A percentile compares a stretch with the other conserved stretches of the same genome.
Conservation (phyloP, 2,888 invertebrate genomes). For the Lasioglossum morio region DNA sequence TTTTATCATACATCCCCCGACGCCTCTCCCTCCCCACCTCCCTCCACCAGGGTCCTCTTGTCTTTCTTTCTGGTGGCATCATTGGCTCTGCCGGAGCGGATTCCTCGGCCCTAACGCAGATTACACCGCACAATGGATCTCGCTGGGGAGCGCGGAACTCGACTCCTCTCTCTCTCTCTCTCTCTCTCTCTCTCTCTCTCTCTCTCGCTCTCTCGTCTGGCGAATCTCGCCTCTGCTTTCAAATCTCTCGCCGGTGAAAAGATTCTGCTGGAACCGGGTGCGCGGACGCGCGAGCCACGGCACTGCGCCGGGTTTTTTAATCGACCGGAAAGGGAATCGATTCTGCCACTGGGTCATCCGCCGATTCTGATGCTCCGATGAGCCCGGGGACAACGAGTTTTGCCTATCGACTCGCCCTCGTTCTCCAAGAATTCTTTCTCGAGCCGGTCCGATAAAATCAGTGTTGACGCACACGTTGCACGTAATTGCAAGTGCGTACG, state of each 20-base stretch:
- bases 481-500: too few species aligned
- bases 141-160: not conserved
- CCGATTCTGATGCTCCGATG: not conserved
- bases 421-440: not conserved
- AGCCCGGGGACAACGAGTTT: not conserved
- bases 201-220: not conserved
- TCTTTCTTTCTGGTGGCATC: constrained; percentile 51
- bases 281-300: constrained; percentile 19
- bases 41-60: not conserved
- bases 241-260: not conserved
- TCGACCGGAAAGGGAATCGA: constrained; percentile 46
- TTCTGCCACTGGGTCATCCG: constrained; percentile 47
- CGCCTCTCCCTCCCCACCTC: not conserved
- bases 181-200: too few species aligned
- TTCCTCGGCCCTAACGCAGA: constrained; percentile 61
- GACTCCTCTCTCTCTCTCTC: not conserved
- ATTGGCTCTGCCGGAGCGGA: constrained; percentile 51
- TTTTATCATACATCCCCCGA: constrained; percentile 22
- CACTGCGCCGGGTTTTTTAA: constrained; percentile 45
- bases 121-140: constrained; percentile 62
- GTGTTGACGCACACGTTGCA: too few species aligned
- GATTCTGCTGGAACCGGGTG: not conserved
- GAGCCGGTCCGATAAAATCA: not conserved
- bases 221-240: not conserved
- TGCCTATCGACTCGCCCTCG: not conserved